phyloP scores from a whole-genome alignment of 2,888 invertebrate genomes.

The Ecliptopera silaceata region DNA sequence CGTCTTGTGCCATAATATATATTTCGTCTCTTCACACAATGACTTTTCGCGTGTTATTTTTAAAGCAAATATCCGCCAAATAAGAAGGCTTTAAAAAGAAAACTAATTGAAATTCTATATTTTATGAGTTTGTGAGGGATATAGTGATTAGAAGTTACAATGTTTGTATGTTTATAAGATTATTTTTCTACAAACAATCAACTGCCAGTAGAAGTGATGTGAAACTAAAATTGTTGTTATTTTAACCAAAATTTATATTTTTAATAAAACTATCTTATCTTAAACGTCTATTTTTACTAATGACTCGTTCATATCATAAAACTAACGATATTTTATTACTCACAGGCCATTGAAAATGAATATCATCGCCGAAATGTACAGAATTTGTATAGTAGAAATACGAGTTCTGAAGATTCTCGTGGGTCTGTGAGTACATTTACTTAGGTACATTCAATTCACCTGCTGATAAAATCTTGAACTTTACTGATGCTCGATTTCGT shows the following conservation, averaged over 20 bases:
- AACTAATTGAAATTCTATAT: background rate
- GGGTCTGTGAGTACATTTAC: slow-evolving; percentile 15
- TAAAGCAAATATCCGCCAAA: background rate
- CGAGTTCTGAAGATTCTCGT: slow-evolving; percentile 7
- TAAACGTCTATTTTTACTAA: slow-evolving; percentile 27
- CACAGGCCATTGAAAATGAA: slow-evolving; percentile 6
- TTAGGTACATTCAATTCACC: slow-evolving; percentile 11
- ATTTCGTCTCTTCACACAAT: slow-evolving; percentile 26
- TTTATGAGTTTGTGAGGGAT: slow-evolving; percentile 24
- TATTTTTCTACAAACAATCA: slow-evolving; percentile 33
- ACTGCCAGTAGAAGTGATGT: slow-evolving; percentile 23
- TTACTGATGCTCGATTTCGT: slow-evolving; percentile 22
- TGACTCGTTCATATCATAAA: background rate
- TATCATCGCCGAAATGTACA: background rate
- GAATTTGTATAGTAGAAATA: slow-evolving; percentile 9
- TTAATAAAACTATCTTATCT: slow-evolving; percentile 50
- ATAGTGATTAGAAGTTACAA: slow-evolving; percentile 18
- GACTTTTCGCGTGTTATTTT: background rate
- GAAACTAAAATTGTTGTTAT: slow-evolving; percentile 34
- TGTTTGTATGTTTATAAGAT: slow-evolving; percentile 30
- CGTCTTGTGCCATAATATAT: slow-evolving; percentile 35
- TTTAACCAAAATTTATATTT: slow-evolving; percentile 47
- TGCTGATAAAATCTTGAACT: slow-evolving; percentile 8
- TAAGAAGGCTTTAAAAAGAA: background rate
- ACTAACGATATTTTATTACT: slow-evolving; percentile 9